Evolutionary conservation across 2,888 invertebrate genomes (phyloP).

Genomic region (Cynaeus angustus): DNA sequence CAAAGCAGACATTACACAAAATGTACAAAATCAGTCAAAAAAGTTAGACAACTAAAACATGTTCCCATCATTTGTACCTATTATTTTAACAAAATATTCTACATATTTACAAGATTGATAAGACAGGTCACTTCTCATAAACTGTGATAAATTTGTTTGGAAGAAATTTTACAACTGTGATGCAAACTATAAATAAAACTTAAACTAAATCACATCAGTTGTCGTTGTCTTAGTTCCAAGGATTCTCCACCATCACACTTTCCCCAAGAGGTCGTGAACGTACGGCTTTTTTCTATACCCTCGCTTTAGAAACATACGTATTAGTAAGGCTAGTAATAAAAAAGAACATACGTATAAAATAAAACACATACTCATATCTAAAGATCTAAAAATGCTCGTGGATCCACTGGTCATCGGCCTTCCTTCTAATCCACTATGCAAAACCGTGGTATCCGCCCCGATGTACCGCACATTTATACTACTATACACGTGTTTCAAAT

Average conservation of each 20-base stretch:
- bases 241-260: slow-evolving; percentile 74
- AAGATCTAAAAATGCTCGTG: slow-evolving; percentile 60
- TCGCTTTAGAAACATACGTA: slow-evolving; percentile 81
- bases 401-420: slow-evolving; percentile 43
- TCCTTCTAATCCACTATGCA: slow-evolving; percentile 63
- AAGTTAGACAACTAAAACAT: slow-evolving; percentile 1
- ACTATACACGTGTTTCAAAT: slow-evolving; percentile 76
- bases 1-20: not conserved
- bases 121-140: not conserved
- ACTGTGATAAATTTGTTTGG: not conserved
- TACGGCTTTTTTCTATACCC: slow-evolving; percentile 84
- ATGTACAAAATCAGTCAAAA: slow-evolving; percentile 14
- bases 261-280: slow-evolving; percentile 80
- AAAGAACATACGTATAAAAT: slow-evolving; percentile 70
- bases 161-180: slow-evolving; percentile 15
- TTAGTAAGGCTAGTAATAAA: slow-evolving; percentile 79
- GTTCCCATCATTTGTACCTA: slow-evolving; percentile 13
- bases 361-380: slow-evolving; percentile 70
- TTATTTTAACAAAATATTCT: slow-evolving; percentile 4
- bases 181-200: slow-evolving; percentile 33
- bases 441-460: slow-evolving; percentile 67
- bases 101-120: slow-evolving; percentile 19
- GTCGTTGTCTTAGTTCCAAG: slow-evolving; percentile 29
- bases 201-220: slow-evolving; percentile 34
- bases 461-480: slow-evolving; percentile 72